These are phyloP conservation scores for Tachycineta bicolor DNA, from an alignment of 2,113 vertebrate species.

Conservation along the genomic window DNA sequence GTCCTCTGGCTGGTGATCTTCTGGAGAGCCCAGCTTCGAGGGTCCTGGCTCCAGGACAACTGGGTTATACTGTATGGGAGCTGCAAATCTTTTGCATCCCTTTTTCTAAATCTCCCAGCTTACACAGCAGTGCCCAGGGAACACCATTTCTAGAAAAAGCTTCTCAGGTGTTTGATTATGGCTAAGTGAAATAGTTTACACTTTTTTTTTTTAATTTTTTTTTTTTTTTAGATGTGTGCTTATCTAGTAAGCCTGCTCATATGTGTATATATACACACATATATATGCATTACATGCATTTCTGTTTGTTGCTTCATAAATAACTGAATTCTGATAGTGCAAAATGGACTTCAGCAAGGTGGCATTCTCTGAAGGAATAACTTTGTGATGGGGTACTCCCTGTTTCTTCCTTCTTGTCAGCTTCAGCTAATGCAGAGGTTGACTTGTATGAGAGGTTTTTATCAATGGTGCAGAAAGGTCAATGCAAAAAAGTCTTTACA, in stretches of 20 bases:
- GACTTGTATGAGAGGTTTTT: background rate
- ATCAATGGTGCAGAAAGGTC: background rate
- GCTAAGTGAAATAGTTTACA: background rate
- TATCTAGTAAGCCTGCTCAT: rapidly evolving
- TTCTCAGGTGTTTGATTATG: background rate
- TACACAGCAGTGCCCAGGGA: background rate
- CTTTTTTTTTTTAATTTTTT: background rate
- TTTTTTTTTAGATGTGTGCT: too few species aligned
- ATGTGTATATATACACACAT: rapidly evolving
- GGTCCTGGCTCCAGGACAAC: background rate
- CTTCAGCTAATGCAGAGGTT: background rate
- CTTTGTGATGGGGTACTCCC: background rate
- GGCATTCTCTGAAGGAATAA: background rate
- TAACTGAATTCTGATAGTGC: background rate
- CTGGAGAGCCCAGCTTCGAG: background rate
- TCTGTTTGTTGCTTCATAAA: background rate
- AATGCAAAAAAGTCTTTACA: background rate
- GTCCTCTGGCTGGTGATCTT: background rate
- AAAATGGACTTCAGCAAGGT: background rate
- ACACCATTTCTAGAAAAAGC: rapidly evolving
- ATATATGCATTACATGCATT: background rate
- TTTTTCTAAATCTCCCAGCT: background rate
- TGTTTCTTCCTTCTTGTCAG: background rate
- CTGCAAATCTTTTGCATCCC: background rate
- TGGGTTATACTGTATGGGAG: background rate